Base-by-base conservation (phyloP, 2,113 vertebrate species). In the Furnarius figulus region DNA sequence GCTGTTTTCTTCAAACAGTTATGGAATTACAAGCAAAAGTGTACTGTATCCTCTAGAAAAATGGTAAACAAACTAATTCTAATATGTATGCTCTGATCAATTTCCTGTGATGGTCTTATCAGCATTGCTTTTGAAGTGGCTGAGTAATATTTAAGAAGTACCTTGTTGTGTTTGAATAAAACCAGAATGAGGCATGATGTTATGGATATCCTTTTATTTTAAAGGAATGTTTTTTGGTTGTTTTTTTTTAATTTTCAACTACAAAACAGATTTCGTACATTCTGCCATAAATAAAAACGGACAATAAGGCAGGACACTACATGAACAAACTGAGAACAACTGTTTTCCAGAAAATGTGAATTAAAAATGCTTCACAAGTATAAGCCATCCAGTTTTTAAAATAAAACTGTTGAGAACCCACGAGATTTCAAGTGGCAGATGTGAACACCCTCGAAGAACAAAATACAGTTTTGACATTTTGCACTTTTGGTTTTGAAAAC, bases 381-480 rank as follows among this genome's bases (percentile, higher is more conserved):
- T 98, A 98, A 98, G 98, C 98, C 98, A 98, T 98, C 98, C 98
- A 99, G 98, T 99, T 99, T 99, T 99, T 98, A 99, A 99, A 99
- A 99, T 98, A 99, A 99, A 99, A 99, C 98, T 98, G 98, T 98
- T 98, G 98, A 97, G 97, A 97, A 98, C 97, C 97, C 98, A 96
- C 96, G 96, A 94, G 92, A 98, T 98, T 98, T 98, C 98, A 97
- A 97, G 98, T 59, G 97, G 97, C 96, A 85, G 88, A 96, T 82
- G 93, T 95, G 94, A 95, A 97, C 97, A 97, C 96, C 97, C 87
- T 97, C 80, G 81, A 97, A 95, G 96, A 97, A 97, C 97, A 97
- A 96, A 97, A 96, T 86, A 97, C 93, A 96, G 85, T 84, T 96
- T 93, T 91, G 96, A 93, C 96, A 86, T 96, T 96, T 94, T 94